phyloP scores from a whole-genome alignment of 1,140 invertebrate genomes.

The Heliconius eleuchia region DNA sequence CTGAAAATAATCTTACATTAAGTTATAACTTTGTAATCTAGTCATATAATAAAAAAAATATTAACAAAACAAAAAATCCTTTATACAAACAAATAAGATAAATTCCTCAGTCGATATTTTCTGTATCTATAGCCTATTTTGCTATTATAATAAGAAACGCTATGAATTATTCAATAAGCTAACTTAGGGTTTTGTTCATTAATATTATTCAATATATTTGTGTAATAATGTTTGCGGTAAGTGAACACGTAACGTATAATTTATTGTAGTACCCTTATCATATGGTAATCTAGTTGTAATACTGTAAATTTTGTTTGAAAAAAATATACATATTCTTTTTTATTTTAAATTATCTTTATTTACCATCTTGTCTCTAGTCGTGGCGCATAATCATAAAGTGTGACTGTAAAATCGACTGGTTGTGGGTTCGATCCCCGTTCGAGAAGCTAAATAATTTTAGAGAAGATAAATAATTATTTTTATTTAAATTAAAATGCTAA shows the following conservation, averaged over 20 bases:
- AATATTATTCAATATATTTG: slow-evolving; percentile 5
- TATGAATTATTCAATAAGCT: slow-evolving; percentile 7
- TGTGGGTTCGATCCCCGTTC: no score
- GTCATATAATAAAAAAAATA: neutral
- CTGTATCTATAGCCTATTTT: slow-evolving; percentile 26
- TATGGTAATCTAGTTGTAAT: neutral
- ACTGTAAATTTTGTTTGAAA: no score
- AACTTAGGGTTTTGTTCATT: slow-evolving; percentile 7
- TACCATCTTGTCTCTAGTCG: no score
- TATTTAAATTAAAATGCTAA: no score
- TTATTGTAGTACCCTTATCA: neutral
- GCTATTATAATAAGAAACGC: slow-evolving; percentile 4
- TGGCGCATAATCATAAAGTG: no score
- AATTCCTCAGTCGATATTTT: neutral
- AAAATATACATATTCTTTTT: no score
- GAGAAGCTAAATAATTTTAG: no score
- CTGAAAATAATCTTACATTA: no score
- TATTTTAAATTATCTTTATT: no score
- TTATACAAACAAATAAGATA: neutral
- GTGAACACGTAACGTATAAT: neutral
- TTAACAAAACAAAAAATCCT: neutral
- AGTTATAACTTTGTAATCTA: no score
- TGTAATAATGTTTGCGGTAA: slow-evolving; percentile 3
- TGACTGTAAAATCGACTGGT: no score
- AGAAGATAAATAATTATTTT: no score